phyloP scores from a whole-genome alignment of 2,113 vertebrate species.

The Odocoileus hemionus region DNA sequence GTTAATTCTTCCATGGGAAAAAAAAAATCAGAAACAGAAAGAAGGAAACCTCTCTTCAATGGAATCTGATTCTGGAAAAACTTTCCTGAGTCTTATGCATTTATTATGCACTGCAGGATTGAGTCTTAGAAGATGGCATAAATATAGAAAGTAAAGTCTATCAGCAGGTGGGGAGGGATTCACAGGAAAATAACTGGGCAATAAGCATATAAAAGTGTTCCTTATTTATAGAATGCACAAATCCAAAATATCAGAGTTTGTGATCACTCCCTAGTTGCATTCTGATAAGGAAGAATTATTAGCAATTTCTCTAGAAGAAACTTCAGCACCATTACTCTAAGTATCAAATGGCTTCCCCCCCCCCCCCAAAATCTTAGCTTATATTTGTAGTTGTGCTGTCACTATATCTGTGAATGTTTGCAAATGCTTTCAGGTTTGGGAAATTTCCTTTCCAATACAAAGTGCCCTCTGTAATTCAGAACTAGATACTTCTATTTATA shows the following conservation, averaged over 20 bases:
- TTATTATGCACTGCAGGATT: background rate
- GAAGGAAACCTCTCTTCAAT: background rate
- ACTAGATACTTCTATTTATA: background rate
- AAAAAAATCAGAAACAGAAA: background rate
- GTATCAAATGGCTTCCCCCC: background rate
- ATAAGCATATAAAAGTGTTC: background rate
- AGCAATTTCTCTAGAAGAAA: constrained; percentile 12
- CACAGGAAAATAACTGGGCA: background rate
- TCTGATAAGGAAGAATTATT: background rate
- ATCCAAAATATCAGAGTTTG: background rate
- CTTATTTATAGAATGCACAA: background rate
- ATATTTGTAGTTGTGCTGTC: constrained; percentile 3
- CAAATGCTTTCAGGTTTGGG: constrained; percentile 23
- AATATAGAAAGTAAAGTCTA: background rate
- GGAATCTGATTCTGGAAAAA: background rate
- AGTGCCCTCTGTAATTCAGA: background rate
- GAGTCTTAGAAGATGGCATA: background rate
- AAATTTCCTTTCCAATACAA: constrained; percentile 28
- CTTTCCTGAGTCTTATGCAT: background rate
- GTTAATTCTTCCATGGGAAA: constrained; percentile 1
- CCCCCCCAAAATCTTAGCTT: background rate
- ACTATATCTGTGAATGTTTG: background rate
- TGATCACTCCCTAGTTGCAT: background rate
- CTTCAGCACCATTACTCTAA: background rate
- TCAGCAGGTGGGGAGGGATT: background rate